Conservation (phyloP, 2,113 vertebrate genomes). For the Bos indicus region DNA sequence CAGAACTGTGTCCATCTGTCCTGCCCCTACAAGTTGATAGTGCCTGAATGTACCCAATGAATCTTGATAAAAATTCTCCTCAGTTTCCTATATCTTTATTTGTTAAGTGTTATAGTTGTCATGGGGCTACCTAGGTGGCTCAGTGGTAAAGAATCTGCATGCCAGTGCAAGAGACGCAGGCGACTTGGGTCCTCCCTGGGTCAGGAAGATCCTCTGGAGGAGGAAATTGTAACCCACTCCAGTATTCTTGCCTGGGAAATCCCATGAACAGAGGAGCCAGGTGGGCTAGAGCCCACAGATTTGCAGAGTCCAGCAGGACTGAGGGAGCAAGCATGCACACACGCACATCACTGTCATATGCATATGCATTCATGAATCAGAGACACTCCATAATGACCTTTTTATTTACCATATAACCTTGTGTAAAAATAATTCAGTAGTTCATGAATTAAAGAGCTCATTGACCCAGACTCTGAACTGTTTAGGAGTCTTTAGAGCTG, state of each 20-base stretch:
- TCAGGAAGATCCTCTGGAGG: neutral
- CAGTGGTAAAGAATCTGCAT: neutral
- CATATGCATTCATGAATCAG: neutral
- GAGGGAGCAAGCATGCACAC: neutral
- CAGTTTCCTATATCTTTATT: neutral
- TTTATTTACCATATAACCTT: neutral
- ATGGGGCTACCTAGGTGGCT: neutral
- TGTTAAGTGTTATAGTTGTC: neutral
- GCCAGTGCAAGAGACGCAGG: neutral
- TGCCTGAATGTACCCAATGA: neutral
- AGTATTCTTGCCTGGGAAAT: neutral
- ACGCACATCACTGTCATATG: neutral
- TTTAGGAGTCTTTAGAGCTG: neutral
- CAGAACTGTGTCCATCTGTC: neutral
- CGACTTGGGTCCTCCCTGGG: neutral
- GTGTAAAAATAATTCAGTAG: neutral
- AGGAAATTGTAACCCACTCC: neutral
- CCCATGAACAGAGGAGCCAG: neutral
- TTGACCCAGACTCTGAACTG: neutral
- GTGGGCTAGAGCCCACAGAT: neutral
- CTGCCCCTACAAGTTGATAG: neutral
- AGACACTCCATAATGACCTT: neutral
- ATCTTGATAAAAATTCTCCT: neutral
- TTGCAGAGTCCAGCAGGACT: neutral
- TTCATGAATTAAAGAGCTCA: neutral